These are phyloP conservation scores for human DNA, from an alignment of 2,113 vertebrate species.

Conservation along the genomic window DNA sequence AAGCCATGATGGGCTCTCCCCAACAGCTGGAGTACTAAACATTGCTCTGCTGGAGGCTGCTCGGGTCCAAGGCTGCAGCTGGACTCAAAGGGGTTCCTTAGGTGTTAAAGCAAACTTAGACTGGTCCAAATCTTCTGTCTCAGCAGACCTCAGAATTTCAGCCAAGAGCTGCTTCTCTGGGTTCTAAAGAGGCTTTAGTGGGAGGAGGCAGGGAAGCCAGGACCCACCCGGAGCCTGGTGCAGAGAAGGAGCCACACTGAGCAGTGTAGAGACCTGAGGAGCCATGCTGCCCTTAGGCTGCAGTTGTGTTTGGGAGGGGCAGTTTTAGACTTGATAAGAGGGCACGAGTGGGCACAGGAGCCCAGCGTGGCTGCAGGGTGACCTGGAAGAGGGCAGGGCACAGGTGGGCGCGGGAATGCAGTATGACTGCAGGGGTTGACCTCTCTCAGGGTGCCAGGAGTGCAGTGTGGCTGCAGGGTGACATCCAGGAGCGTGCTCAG, in stretches of 20 bases:
- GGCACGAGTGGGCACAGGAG: too few species aligned
- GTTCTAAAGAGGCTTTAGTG: not conserved
- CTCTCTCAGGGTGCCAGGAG: too few species aligned
- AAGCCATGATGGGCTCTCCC: not conserved
- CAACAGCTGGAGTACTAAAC: not conserved
- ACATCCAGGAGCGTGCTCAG: too few species aligned
- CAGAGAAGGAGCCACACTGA: not conserved
- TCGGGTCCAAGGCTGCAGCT: not conserved
- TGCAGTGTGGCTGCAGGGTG: accelerated
- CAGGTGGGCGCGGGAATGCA: too few species aligned
- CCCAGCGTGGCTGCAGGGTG: not conserved
- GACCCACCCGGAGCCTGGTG: not conserved
- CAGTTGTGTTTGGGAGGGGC: not conserved
- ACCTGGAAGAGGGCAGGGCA: too few species aligned
- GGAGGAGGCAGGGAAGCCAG: not conserved
- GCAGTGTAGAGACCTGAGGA: too few species aligned
- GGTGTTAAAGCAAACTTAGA: not conserved
- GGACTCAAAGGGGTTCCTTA: not conserved
- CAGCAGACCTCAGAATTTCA: not conserved
- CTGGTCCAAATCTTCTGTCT: not conserved
- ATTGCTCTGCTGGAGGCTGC: not conserved
- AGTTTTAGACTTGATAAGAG: not conserved
- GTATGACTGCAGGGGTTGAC: not conserved
- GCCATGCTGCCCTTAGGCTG: not conserved
- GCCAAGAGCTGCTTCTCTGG: not conserved